phyloP scores from a whole-genome alignment of 2,888 invertebrate species.

The Pandemis heparana region DNA sequence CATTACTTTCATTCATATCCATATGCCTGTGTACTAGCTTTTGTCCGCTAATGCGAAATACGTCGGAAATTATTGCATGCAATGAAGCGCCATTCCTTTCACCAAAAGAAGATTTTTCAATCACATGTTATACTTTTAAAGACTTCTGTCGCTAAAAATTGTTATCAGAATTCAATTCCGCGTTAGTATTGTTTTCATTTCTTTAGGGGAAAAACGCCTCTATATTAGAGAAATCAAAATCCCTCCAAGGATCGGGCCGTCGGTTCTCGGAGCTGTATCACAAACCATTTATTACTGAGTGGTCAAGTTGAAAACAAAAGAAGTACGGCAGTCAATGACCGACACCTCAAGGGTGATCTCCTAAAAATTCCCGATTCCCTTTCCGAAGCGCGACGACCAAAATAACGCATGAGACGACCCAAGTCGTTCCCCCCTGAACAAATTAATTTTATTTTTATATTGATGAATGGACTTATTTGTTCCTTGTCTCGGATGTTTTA shows the following conservation, averaged over 20 bases:
- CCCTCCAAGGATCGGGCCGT: not conserved
- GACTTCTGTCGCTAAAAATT: no score
- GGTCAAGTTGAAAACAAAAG: conserved; percentile 75
- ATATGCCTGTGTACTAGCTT: not conserved
- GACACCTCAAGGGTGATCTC: conserved; percentile 79
- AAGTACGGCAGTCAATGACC: conserved; percentile 77
- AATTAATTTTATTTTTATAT: conserved; percentile 83
- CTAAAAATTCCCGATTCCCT: conserved; percentile 84
- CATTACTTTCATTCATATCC: not conserved
- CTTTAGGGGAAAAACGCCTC: no score
- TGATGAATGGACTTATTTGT: conserved; percentile 78
- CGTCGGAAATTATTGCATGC: no score
- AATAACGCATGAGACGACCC: conserved; percentile 72
- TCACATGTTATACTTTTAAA: no score
- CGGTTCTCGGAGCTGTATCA: not conserved
- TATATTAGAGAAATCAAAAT: no score
- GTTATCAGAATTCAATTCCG: no score
- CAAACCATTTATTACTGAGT: conserved; percentile 1
- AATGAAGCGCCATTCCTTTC: no score
- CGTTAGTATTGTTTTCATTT: no score
- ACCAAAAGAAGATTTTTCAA: no score
- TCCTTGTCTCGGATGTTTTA: conserved; percentile 50
- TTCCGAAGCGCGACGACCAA: conserved; percentile 80
- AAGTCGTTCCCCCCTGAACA: conserved; percentile 74
- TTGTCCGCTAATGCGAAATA: not conserved